Evolutionary conservation across 2,797 vertebrate species (phyloP).

Genomic region (Glyptemys insculpta): DNA sequence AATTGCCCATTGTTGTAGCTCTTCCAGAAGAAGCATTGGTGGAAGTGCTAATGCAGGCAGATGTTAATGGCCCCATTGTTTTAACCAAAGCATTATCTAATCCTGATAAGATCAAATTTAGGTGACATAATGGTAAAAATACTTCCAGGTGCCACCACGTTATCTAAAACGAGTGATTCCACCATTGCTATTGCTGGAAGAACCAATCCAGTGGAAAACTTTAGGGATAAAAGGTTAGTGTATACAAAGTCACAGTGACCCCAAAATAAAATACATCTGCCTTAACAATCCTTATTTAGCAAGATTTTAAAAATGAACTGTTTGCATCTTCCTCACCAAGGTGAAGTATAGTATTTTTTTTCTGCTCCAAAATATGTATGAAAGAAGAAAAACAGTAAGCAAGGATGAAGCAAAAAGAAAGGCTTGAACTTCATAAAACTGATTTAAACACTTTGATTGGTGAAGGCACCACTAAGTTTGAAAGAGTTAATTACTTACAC

Average conservation of each 20-base stretch:
- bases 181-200: background rate
- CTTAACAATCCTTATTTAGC: background rate
- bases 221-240: background rate
- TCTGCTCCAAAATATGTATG: background rate
- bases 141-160: background rate
- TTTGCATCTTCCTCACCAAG: background rate
- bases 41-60: background rate
- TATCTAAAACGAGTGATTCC: background rate
- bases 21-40: background rate
- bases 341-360: slow-evolving; percentile 32
- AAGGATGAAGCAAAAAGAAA: background rate
- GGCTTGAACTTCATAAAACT: background rate
- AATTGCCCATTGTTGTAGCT: background rate
- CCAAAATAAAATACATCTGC: background rate
- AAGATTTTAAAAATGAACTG: slow-evolving; percentile 33
- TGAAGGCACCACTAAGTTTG: background rate
- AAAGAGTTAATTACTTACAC: background rate
- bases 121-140: background rate
- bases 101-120: slow-evolving; percentile 34
- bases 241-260: background rate
- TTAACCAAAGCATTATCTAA: background rate
- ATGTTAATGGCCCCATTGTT: background rate
- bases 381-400: background rate
- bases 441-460: background rate
- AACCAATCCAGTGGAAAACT: background rate